Evolutionary conservation across 2,888 invertebrate species (phyloP).

Genomic region (Plebejus melissa): DNA sequence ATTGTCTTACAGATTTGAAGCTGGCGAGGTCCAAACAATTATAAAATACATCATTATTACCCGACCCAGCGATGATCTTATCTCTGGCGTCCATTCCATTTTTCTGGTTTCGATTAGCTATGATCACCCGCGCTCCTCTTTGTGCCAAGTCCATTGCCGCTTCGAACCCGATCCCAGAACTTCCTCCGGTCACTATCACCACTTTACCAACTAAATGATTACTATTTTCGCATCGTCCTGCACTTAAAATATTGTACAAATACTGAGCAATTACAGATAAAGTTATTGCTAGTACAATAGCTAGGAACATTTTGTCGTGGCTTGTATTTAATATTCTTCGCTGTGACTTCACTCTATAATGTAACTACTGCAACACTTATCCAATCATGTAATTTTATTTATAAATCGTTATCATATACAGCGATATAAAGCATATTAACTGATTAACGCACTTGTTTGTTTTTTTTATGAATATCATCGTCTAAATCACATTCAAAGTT

Average conservation of each 20-base stretch:
- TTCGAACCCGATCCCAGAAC: constrained; percentile 87
- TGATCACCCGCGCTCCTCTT: constrained; percentile 85
- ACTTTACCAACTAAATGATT: constrained; percentile 81
- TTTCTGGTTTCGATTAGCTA: constrained; percentile 83
- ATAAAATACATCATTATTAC: constrained; percentile 47
- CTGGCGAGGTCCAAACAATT: constrained; percentile 69
- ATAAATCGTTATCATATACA: too few species aligned
- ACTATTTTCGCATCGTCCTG: constrained; percentile 37
- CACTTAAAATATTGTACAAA: constrained; percentile 33
- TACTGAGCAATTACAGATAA: constrained; percentile 27
- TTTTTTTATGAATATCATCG: too few species aligned
- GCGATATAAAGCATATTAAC: too few species aligned
- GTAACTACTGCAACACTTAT: not conserved
- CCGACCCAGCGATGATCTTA: constrained; percentile 41
- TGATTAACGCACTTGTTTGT: too few species aligned
- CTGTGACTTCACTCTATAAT: too few species aligned
- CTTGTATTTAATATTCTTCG: not conserved
- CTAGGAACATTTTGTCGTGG: not conserved
- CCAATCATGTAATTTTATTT: not conserved
- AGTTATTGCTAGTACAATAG: constrained; percentile 20
- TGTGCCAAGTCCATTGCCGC: constrained; percentile 83
- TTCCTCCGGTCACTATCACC: constrained; percentile 89
- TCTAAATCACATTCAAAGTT: too few species aligned
- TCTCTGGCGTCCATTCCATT: constrained; percentile 76
- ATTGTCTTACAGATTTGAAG: constrained; percentile 72